Base-by-base conservation (phyloP, 2,797 vertebrate species). In the Sebastes ruberrimus region DNA sequence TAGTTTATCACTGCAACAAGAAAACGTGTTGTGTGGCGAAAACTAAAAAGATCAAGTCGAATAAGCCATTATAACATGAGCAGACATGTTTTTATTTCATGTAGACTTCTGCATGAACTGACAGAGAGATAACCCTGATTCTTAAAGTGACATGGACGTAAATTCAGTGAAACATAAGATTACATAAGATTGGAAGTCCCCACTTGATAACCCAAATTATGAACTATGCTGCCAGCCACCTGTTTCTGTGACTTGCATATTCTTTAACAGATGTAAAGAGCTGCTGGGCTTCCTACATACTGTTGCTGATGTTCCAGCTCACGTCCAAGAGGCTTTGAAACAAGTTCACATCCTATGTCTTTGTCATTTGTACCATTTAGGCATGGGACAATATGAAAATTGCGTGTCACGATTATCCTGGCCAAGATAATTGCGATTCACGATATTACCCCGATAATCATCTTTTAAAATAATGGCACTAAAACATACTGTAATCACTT, bases 71-170 rank as follows among this genome's bases (percentile, higher is more conserved):
- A 22, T 10, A 7, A 67, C 42, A 62, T 6, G 25, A 71, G 46
- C 22, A 20, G 38, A 32, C 33, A 20, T 32, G 42, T 65, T 78
- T 88, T 74, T 38, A 76, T 78, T 76, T 68, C 4, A 52, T 42
- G 38, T 42, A 14, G 14, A 42, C 14, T 42, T 20, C 46, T 49
- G 16, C 18, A 20, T 49, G 5, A 53, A 30, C 10, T 28, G 42
- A 63, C 53, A 53, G 10, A 57, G 0, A 67, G 1, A 72, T 33
- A 13, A 60, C 20, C 9, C 11, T 30, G 30, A 7, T 28, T 64
- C 23, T 49, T 70, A 5, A 42, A 56, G 10, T 22, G 14, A 52
- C 33, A 32, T 7, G 2, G 16, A 10, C 10, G 28, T 20, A 10
- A 49, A 42, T 8, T 18, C 16, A 52, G 52, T n/a, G 5, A 59